Evolutionary conservation across 2,113 vertebrate genomes (phyloP).

Genomic region (Dunckerocampus dactyliophorus): DNA sequence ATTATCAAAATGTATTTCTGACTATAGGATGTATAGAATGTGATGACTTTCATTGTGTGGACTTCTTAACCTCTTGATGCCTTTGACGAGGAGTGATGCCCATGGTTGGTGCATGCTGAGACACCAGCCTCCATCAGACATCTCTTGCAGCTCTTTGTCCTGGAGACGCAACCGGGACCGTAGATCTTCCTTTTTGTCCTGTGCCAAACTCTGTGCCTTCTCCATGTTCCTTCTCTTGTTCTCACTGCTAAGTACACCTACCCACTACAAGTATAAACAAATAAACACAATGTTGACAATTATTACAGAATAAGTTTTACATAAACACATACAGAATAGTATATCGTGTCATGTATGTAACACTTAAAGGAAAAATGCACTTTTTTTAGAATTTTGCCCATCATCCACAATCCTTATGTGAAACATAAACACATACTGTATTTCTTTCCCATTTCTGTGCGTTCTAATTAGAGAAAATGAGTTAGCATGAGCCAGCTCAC

Average conservation of each 20-base stretch:
- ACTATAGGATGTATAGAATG: not conserved
- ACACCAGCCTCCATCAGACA: constrained; percentile 90
- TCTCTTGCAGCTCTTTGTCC: constrained; percentile 92
- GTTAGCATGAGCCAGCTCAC: too few relatives aligned
- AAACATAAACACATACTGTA: too few relatives aligned
- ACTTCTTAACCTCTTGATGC: constrained; percentile 82
- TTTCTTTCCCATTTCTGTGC: too few relatives aligned
- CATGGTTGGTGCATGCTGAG: constrained; percentile 98
- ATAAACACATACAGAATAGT: not conserved
- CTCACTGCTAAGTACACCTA: constrained; percentile 75
- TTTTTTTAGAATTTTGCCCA: too few relatives aligned
- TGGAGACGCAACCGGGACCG: constrained; percentile 82
- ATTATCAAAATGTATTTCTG: not conserved
- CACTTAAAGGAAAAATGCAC: too few relatives aligned
- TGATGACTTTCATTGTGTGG: too few relatives aligned
- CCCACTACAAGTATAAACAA: constrained; percentile 75
- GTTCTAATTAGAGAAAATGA: too few relatives aligned
- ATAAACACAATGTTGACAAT: not conserved
- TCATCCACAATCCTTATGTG: too few relatives aligned
- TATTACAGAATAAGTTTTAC: not conserved
- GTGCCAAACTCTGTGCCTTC: constrained; percentile 6
- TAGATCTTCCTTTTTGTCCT: constrained; percentile 40
- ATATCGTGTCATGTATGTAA: not conserved
- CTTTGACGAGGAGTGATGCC: constrained; percentile 88
- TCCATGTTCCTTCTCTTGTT: constrained; percentile 45